Conservation (phyloP, 1,140 invertebrate species). For the Ips typographus region DNA sequence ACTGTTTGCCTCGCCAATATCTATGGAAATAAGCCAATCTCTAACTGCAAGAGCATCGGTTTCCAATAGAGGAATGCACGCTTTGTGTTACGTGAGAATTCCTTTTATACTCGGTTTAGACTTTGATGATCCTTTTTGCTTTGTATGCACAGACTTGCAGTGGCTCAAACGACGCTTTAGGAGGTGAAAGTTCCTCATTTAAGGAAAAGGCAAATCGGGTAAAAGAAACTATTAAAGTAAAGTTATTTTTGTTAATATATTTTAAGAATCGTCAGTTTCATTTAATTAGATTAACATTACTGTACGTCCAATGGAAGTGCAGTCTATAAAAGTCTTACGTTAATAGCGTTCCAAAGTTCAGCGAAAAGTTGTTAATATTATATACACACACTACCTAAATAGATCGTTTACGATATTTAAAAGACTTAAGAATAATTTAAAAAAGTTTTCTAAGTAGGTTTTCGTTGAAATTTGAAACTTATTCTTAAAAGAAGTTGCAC, state of each 20-base stretch:
- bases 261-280: not conserved
- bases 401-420: not conserved
- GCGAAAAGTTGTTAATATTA: constrained; percentile 42
- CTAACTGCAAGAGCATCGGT: constrained; percentile 26
- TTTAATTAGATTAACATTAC: constrained; percentile 1
- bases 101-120: not conserved
- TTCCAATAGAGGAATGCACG: constrained; percentile 25
- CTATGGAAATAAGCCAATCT: constrained; percentile 40
- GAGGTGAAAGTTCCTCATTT: too few relatives aligned
- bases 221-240: not conserved
- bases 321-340: not conserved
- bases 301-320: not conserved
- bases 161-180: too few relatives aligned
- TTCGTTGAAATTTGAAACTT: constrained; percentile 51
- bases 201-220: too few relatives aligned
- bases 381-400: constrained; percentile 33
- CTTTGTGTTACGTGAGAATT: constrained; percentile 4
- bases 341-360: constrained; percentile 46
- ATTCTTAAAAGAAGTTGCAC: too few relatives aligned
- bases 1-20: constrained; percentile 37
- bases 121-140: not conserved
- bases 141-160: not conserved
- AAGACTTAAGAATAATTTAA: constrained; percentile 15
- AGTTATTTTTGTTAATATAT: constrained; percentile 2
- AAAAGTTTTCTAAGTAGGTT: constrained; percentile 35